Evolutionary conservation across 2,888 invertebrate species (phyloP), one percentile per base, ranked within the genome.

Genomic region (Caenorhabditis angaria): DNA sequence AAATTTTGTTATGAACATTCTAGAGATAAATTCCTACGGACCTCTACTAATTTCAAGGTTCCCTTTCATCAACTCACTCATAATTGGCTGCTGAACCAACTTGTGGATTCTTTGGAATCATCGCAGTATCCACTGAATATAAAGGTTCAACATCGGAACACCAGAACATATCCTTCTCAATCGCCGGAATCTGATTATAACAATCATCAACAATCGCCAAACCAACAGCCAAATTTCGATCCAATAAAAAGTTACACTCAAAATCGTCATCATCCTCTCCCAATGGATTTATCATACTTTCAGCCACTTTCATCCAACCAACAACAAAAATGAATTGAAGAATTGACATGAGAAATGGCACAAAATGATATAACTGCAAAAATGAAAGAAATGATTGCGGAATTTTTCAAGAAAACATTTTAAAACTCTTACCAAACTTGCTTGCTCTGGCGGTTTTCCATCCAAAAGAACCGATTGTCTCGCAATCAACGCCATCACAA

Each of bases 271-370:
- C 83, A 60, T 84, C 83, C 60, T 84, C 82, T 59, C 84, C 85
- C 25, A 84, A 59, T 10, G 85, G 85, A 66, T 85, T 84, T 67
- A 85, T 80, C 75, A 85, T 69, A 32, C 78, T 78, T 59, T 85
- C 84, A 27, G 85, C 85, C 65, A 81, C 81, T 66, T 85, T 85
- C 79, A 85, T 82, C 85, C 85, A 85, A 22, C 85, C 85, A 53
- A 84, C 81, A 50, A 80, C 83, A 66, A 83, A 83, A 28, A 84
- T 79, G 57, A 83, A 77, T 70, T 83, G 83, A 4, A 85, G 72
- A 28, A 77, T 70, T n/a, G 85, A 83, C 84, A 85, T 85, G 24
- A 81, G 53, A 48, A 84, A 81, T 4, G 84, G 83, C 28, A 84
- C 77, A 25, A 73, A 68, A n/a, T 78, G 77, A 41, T 82, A 84